Base-by-base conservation (phyloP, 30 jellyfish, hydroid and myxozoan species). In the Turritopsis rubra region DNA sequence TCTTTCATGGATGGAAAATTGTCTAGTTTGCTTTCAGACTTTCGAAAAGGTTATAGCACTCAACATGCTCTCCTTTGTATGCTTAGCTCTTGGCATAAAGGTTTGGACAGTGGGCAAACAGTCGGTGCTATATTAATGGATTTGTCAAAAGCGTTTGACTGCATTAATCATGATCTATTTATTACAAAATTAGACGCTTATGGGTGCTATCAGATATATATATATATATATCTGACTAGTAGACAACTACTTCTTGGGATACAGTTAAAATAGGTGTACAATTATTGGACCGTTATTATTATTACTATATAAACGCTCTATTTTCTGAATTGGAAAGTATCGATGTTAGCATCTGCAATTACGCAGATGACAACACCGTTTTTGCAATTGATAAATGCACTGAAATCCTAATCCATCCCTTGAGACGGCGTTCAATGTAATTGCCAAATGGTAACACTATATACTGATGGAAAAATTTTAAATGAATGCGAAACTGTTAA, bases 61-160 rank as follows among this genome's bases (percentile, higher is more conserved):
- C 88, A 82, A 60, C 88, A 82, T 66, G 74, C 83, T 0, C 74
- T 82, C 0, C 52, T 82, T 41, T 13, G 9, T 41, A 41, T 13
- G 60, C 60, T 41, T 5, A 41, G 13, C 60, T 41, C 60, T 41
- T 41, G 13, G 60, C 5, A 41, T 41, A 41, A 41, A 41, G 60
- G 60, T 3, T 41, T 41, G 9, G 60, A 41, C 13, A 41, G 60
- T 41, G 60, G 60, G 13, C 60, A 41, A 41, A 41, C 60, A 3
- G 60, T 41, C 9, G 60, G 13, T 13, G 60, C 60, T 41, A 41
- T 41, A 3, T 13, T 5, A 13, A 41, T 41, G 9, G 60, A 41
- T 41, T 41, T 41, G 60, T 41, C 5, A 41, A 41, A 41, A 41
- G 60, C 60, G 13, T 41, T 41, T 41, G 60, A 41, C 5, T 41